Evolutionary conservation across 2,113 vertebrate species (phyloP).

Genomic region (Mungos mungo): DNA sequence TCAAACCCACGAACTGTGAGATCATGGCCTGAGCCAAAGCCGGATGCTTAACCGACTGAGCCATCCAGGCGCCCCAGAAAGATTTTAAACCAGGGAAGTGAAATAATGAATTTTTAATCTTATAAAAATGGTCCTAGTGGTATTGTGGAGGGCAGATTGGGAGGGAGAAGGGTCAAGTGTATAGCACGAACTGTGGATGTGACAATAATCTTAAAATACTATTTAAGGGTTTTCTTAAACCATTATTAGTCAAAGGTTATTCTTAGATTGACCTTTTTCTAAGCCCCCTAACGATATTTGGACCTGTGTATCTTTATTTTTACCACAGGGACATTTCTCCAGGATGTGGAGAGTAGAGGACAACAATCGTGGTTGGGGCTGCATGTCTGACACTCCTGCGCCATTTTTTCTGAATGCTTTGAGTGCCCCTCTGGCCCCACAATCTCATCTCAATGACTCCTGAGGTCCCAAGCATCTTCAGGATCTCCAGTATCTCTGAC

Average conservation of each 20-base stretch:
- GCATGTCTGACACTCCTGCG: background rate
- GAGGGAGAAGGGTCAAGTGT: background rate
- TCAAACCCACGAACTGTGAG: too few species aligned
- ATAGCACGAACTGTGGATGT: background rate
- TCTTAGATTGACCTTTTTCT: slow-evolving; percentile 20
- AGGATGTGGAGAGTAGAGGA: background rate
- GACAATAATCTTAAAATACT: background rate
- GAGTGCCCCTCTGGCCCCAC: background rate
- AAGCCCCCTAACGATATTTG: background rate
- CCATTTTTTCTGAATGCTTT: background rate
- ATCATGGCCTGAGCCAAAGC: too few species aligned
- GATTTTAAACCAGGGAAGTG: background rate
- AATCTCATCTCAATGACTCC: background rate
- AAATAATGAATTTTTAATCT: background rate
- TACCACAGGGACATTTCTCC: background rate
- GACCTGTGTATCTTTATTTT: background rate
- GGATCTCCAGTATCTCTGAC: background rate
- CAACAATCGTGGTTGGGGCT: background rate
- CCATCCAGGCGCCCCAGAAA: too few species aligned
- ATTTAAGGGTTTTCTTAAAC: background rate
- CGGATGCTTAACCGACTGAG: too few species aligned
- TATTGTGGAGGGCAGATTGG: background rate
- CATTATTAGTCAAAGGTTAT: background rate
- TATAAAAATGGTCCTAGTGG: background rate
- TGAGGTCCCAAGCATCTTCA: background rate